A percentile compares a stretch with the other conserved stretches of the same genome.
Evolutionary conservation across 2,113 vertebrate species (phyloP).

Genomic region (Calidris pugnax): DNA sequence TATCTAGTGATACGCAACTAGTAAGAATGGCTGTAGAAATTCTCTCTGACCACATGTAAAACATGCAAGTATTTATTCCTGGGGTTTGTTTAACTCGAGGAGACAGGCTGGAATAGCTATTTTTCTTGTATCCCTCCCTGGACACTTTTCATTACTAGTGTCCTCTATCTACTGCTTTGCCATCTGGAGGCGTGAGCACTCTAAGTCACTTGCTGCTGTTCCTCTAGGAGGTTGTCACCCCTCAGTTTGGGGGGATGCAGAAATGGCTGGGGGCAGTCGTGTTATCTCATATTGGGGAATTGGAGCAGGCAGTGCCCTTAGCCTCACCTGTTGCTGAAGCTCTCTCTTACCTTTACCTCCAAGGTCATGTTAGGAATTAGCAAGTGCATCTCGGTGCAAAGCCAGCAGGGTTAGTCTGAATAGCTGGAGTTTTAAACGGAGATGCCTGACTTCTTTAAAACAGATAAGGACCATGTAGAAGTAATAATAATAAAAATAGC

Average conservation of each 20-base stretch:
- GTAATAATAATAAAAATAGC: background rate
- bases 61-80: background rate
- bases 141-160: background rate
- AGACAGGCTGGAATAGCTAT: background rate
- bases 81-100: background rate
- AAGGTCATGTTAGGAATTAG: background rate
- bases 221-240: background rate
- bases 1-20: background rate
- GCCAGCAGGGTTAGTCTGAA: background rate
- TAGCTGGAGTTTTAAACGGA: background rate
- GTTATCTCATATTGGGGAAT: background rate
- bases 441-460: background rate
- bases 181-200: background rate
- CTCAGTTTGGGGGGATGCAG: background rate
- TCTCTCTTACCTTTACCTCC: background rate
- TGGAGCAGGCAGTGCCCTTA: background rate
- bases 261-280: background rate
- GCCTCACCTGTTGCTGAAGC: background rate
- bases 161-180: background rate
- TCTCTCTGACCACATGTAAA: background rate
- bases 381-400: background rate
- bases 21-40: background rate
- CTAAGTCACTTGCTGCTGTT: background rate
- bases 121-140: background rate
- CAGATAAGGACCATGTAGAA: background rate